Evolutionary conservation across 1,140 invertebrate species (phyloP).

Genomic region (Cotesia glomerata): DNA sequence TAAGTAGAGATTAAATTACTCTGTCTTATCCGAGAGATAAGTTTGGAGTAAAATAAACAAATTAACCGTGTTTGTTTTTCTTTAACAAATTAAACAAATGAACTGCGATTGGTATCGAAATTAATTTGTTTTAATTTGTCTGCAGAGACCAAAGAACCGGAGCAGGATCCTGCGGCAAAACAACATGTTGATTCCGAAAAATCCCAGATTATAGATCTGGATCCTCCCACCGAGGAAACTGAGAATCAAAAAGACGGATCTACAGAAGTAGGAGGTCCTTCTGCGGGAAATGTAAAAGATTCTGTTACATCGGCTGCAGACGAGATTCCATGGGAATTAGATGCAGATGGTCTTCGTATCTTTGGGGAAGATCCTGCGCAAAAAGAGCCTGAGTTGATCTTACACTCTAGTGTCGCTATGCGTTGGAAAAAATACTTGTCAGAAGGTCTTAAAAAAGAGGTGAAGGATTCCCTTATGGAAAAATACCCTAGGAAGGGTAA

Average conservation of each 20-base stretch:
- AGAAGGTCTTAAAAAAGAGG: background rate
- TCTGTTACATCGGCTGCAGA: background rate
- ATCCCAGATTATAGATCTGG: too few relatives aligned
- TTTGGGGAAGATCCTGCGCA: background rate
- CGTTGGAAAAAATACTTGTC: constrained; percentile 8
- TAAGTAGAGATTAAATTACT: background rate
- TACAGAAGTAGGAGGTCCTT: background rate
- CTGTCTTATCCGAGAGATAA: background rate
- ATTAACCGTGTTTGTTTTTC: background rate
- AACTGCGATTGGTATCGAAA: background rate
- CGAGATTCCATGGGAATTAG: background rate
- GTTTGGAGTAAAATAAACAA: background rate
- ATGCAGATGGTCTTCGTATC: background rate
- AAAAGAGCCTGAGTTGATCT: background rate
- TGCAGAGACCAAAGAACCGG: too few relatives aligned
- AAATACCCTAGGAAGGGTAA: background rate
- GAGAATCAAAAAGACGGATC: background rate
- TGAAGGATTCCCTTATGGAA: background rate
- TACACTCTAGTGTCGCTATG: background rate
- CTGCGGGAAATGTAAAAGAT: background rate
- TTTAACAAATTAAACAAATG: background rate
- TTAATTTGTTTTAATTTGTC: too few relatives aligned
- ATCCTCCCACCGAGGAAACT: background rate
- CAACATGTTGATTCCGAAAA: too few relatives aligned
- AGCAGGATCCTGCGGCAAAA: too few relatives aligned